Conservation (phyloP, 2,888 invertebrate species). For the Aporophyla nigra region DNA sequence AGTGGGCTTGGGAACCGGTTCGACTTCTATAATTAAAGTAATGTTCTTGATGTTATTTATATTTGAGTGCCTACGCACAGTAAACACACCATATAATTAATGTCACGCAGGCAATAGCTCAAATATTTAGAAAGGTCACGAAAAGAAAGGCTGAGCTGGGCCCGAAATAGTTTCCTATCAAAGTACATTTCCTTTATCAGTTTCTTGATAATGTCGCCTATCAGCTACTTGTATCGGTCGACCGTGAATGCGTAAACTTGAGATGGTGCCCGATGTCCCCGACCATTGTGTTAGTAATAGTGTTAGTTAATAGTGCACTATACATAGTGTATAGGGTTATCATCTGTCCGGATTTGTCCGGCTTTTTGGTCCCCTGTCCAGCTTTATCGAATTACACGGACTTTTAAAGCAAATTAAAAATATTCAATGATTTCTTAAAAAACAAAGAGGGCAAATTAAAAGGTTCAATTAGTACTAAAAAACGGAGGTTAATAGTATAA, state of each 20-base stretch:
- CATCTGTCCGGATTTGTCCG: not conserved
- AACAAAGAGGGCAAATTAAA: not conserved
- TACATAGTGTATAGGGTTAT: not conserved
- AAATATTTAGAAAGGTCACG: not conserved
- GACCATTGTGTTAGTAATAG: not conserved
- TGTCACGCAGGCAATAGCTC: too few relatives aligned
- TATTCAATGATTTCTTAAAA: not conserved
- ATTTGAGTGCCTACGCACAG: not conserved
- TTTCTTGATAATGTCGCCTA: constrained; percentile 1
- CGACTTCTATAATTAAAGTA: not conserved
- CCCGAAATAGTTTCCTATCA: not conserved
- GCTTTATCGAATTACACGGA: not conserved
- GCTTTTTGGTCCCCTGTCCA: not conserved
- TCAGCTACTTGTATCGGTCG: not conserved
- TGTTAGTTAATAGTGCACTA: not conserved
- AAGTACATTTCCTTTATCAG: not conserved
- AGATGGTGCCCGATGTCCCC: not conserved
- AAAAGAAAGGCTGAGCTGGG: not conserved
- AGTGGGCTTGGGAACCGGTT: constrained; percentile 4
- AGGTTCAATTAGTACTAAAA: too few relatives aligned
- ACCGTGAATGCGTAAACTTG: not conserved
- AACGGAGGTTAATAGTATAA: too few relatives aligned
- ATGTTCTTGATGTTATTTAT: constrained; percentile 13
- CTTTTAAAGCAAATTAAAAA: not conserved
- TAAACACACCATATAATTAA: not conserved